Percentiles rank a stretch among this genome's conserved stretches.
Evolutionary conservation across 23 tunicate genomes (phyloP).

Genomic region (Halocynthia aurantium): DNA sequence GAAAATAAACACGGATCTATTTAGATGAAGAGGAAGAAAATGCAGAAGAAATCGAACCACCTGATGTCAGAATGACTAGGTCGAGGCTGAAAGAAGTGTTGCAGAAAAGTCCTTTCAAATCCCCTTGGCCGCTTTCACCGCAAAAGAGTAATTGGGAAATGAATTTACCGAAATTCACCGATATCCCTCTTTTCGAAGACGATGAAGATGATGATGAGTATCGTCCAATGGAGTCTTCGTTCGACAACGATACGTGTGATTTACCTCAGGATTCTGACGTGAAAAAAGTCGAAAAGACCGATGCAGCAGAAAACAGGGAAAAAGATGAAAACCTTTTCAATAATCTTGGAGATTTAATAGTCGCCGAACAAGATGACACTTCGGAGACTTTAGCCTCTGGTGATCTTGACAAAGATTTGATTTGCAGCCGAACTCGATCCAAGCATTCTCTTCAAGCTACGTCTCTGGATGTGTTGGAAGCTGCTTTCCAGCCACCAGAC

Average conservation of each 20-base stretch:
- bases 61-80: slow-evolving; percentile 4
- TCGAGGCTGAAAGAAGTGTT: slow-evolving; percentile 17
- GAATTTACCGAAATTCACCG: slow-evolving; percentile 39
- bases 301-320: slow-evolving; percentile 20
- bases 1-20: no score
- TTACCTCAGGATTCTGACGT: background rate
- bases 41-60: no score
- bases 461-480: slow-evolving; percentile 56
- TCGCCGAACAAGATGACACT: slow-evolving; percentile 34
- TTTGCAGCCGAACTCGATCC: slow-evolving; percentile 40
- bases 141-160: background rate
- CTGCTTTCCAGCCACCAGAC: slow-evolving; percentile 83
- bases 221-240: slow-evolving; percentile 27
- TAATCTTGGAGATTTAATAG: slow-evolving; percentile 41
- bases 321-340: background rate
- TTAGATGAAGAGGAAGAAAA: no score
- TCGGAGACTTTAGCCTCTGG: background rate
- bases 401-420: background rate
- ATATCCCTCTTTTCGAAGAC: slow-evolving; percentile 49
- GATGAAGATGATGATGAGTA: slow-evolving; percentile 86
- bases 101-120: slow-evolving; percentile 18
- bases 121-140: slow-evolving; percentile 12
- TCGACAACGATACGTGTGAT: slow-evolving; percentile 5
- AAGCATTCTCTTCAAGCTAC: slow-evolving; percentile 62
- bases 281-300: background rate